Percentiles rank a stretch among this genome's conserved stretches.
These are phyloP conservation scores for Phalacrocorax aristotelis DNA, from an alignment of 2,113 vertebrate species.

Conservation along the genomic window DNA sequence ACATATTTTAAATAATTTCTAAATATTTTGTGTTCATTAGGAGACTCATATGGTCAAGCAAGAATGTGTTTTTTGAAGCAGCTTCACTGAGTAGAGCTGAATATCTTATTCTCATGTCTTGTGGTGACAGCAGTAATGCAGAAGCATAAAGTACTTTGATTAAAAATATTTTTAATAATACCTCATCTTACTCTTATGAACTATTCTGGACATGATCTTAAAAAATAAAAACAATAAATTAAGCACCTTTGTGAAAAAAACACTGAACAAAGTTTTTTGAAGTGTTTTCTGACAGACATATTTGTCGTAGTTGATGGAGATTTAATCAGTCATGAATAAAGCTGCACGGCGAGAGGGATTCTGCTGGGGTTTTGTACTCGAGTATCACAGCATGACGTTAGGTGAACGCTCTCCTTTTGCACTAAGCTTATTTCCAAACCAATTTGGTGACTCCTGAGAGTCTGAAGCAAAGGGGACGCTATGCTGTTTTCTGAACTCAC, in stretches of 20 bases:
- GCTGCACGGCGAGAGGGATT: not conserved
- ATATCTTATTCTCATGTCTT: not conserved
- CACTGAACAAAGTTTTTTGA: not conserved
- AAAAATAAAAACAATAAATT: not conserved
- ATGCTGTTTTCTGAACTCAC: not conserved
- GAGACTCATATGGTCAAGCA: not conserved
- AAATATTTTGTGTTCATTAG: not conserved
- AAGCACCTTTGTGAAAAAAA: not conserved
- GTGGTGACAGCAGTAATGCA: slow-evolving; percentile 11
- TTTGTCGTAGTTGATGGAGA: not conserved
- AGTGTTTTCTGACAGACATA: not conserved
- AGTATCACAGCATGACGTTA: not conserved
- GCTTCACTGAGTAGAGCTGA: not conserved
- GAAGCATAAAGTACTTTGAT: slow-evolving; percentile 27
- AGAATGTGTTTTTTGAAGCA: not conserved
- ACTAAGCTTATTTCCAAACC: not conserved
- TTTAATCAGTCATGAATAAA: not conserved
- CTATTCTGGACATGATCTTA: not conserved
- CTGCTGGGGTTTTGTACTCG: not conserved
- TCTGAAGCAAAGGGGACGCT: not conserved
- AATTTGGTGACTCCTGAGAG: not conserved
- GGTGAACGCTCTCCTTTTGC: not conserved
- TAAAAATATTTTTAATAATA: slow-evolving; percentile 17
- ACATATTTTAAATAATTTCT: not conserved
- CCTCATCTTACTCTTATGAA: not conserved